A percentile compares a stretch with the other conserved stretches of the same genome.
These are phyloP conservation scores for Cavia aperea DNA, from an alignment of 2,113 vertebrate species.

Conservation along the genomic window DNA sequence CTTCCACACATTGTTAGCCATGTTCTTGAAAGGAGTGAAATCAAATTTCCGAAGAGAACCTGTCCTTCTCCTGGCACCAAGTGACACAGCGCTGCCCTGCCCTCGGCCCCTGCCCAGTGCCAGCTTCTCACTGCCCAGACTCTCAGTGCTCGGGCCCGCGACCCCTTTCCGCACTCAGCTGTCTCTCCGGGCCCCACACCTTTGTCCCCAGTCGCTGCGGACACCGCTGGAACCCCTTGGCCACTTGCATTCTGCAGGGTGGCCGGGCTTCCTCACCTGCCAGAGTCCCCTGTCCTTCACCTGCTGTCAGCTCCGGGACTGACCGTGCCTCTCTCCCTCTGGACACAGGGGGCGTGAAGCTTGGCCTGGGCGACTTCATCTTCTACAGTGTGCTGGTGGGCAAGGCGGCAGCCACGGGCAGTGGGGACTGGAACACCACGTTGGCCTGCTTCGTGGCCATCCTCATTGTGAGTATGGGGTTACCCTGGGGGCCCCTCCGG, in stretches of 20 bases:
- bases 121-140: neutral
- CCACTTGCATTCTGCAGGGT: neutral
- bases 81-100: rapidly evolving
- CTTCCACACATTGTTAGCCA: rapidly evolving
- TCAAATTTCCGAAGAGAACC: neutral
- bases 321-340: neutral
- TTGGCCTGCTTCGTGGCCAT: slow-evolving; percentile 97
- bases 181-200: neutral
- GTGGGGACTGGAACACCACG: slow-evolving; percentile 97
- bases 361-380: slow-evolving; percentile 98
- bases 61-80: neutral
- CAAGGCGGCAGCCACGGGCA: slow-evolving; percentile 90
- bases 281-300: neutral
- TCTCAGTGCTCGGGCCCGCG: rapidly evolving
- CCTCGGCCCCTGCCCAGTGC: neutral
- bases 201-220: neutral
- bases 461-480: slow-evolving; percentile 86
- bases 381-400: slow-evolving; percentile 99
- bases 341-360: slow-evolving; percentile 89
- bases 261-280: neutral
- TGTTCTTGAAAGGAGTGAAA: neutral
- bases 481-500: neutral
- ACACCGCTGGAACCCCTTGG: too few relatives aligned
- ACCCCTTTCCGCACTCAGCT: rapidly evolving
- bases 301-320: neutral